phyloP scores from a whole-genome alignment of 2,113 vertebrate species.

The Hippolais icterina region DNA sequence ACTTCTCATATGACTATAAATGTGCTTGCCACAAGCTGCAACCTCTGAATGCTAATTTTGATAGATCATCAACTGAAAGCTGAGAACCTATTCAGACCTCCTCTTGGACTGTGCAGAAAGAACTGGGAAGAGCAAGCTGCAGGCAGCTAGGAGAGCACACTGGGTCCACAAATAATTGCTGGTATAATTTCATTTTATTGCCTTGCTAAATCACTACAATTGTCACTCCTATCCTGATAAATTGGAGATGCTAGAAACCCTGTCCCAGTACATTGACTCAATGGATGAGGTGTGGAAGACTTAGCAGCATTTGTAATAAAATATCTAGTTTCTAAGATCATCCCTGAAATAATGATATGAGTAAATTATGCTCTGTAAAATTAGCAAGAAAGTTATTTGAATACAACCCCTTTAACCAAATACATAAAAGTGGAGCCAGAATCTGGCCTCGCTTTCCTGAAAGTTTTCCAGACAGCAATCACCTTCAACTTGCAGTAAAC shows the following conservation, averaged over 20 bases:
- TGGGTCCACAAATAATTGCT: background rate
- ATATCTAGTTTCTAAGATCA: background rate
- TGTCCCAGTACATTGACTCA: background rate
- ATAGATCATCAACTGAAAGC: background rate
- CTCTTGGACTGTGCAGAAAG: background rate
- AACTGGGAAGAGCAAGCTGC: background rate
- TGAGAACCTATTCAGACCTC: background rate
- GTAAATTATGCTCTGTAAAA: background rate
- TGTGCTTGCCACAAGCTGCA: background rate
- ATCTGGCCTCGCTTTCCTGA: background rate
- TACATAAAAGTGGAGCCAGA: background rate
- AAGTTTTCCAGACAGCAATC: background rate
- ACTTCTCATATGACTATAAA: background rate
- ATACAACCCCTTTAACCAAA: background rate
- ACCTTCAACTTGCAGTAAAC: background rate
- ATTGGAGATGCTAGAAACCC: background rate
- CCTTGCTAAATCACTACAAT: background rate
- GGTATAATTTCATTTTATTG: background rate
- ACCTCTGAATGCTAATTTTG: conserved; percentile 13
- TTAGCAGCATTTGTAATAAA: background rate
- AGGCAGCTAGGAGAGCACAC: background rate
- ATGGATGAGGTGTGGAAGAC: background rate
- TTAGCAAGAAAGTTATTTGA: background rate
- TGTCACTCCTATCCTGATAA: background rate
- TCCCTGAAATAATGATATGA: background rate